Percentiles rank a stretch among this genome's conserved stretches.
phyloP scores from a whole-genome alignment of 2,797 vertebrate species.

The Pseudochaenichthys georgianus region DNA sequence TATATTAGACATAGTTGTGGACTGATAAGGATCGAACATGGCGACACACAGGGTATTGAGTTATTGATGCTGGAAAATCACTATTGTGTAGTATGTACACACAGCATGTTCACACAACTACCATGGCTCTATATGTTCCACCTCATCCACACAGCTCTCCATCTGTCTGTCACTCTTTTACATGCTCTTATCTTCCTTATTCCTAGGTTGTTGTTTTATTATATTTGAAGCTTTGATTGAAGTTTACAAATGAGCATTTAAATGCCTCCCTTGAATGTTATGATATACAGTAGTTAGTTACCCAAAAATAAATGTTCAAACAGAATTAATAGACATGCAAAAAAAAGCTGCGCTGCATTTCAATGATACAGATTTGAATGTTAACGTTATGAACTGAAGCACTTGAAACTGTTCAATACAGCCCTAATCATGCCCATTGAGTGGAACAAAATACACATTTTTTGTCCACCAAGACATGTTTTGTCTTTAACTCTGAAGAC shows the following conservation, averaged over 20 bases:
- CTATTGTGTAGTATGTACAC: background rate
- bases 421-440: too few relatives aligned
- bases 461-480: background rate
- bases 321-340: too few relatives aligned
- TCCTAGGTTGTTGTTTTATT: background rate
- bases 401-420: too few relatives aligned
- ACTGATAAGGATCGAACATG: conserved; percentile 39
- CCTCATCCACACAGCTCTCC: conserved; percentile 17
- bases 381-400: too few relatives aligned
- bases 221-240: too few relatives aligned
- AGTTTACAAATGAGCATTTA: too few relatives aligned
- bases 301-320: too few relatives aligned
- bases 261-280: too few relatives aligned
- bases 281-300: too few relatives aligned
- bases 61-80: conserved; percentile 53
- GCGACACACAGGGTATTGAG: conserved; percentile 37
- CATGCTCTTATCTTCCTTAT: background rate
- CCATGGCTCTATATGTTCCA: conserved; percentile 22
- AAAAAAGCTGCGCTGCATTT: too few relatives aligned
- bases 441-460: background rate
- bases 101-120: background rate
- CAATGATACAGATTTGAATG: too few relatives aligned
- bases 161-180: conserved; percentile 9
- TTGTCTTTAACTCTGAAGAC: background rate
- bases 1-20: conserved; percentile 44